Evolutionary conservation across 2,113 vertebrate genomes (phyloP).

Genomic region (Taurulus bubalis): DNA sequence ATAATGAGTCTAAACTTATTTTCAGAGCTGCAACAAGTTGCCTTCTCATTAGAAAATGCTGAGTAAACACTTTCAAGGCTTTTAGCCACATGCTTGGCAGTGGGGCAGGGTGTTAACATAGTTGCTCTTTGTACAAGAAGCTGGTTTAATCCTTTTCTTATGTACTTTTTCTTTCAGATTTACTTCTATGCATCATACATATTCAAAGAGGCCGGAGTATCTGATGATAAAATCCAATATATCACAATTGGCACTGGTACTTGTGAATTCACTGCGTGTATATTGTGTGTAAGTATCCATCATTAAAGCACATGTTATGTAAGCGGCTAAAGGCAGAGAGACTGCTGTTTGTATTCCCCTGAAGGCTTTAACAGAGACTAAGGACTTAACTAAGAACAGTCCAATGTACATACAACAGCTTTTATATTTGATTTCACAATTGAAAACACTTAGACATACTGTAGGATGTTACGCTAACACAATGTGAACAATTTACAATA

Average conservation of each 20-base stretch:
- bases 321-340: conserved; percentile 35
- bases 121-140: conserved; percentile 53
- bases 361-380: conserved; percentile 19
- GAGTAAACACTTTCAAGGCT: conserved; percentile 28
- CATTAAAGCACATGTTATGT: conserved; percentile 46
- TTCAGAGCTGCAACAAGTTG: conserved; percentile 7
- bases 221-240: conserved; percentile 86
- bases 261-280: conserved; percentile 88
- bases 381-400: conserved; percentile 3
- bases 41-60: conserved; percentile 25
- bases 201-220: conserved; percentile 88
- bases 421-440: background rate
- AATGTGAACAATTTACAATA: background rate
- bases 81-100: conserved; percentile 46
- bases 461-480: background rate
- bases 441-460: background rate
- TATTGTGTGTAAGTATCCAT: conserved; percentile 88
- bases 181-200: conserved; percentile 91
- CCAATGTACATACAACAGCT: background rate
- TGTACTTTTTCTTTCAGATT: conserved; percentile 81
- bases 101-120: conserved; percentile 57
- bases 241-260: conserved; percentile 87
- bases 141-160: conserved; percentile 62
- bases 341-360: conserved; percentile 28
- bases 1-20: conserved; percentile 1